Evolutionary conservation across 2,888 invertebrate species (phyloP).

Genomic region (Hetaerina titia): DNA sequence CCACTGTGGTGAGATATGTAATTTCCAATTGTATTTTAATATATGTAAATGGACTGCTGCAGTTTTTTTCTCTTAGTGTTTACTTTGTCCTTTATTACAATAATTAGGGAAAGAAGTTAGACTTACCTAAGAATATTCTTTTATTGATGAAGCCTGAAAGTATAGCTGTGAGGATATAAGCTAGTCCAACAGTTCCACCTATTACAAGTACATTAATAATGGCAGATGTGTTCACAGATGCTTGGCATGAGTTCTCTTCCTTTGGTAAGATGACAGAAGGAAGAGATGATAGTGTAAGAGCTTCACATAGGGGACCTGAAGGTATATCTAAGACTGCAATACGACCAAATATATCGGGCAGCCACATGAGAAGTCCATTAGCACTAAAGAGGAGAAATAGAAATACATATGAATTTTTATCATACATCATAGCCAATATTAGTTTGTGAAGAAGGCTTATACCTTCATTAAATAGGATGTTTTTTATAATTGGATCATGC

Average conservation of each 20-base stretch:
- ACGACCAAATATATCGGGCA: constrained; percentile 33
- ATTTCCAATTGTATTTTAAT: too few relatives aligned
- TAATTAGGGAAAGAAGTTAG: background rate
- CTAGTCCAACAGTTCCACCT: constrained; percentile 53
- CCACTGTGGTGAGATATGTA: too few relatives aligned
- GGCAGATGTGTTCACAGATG: constrained; percentile 40
- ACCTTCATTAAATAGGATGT: too few relatives aligned
- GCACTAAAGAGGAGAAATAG: background rate
- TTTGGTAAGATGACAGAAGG: background rate
- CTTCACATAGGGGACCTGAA: constrained; percentile 23
- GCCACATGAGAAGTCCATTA: constrained; percentile 43
- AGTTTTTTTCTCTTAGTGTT: too few relatives aligned
- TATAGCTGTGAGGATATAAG: background rate
- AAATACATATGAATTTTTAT: background rate
- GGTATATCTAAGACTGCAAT: constrained; percentile 2
- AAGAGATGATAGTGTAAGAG: constrained; percentile 22
- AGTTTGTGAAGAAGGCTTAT: too few relatives aligned
- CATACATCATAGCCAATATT: too few relatives aligned
- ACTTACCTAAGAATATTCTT: constrained; percentile 49
- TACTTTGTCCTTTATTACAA: too few relatives aligned
- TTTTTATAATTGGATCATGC: too few relatives aligned
- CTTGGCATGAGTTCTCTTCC: background rate
- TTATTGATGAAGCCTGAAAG: constrained; percentile 23
- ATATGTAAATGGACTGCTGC: too few relatives aligned
- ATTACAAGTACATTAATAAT: constrained; percentile 24